Evolutionary conservation across 1,140 invertebrate genomes (phyloP), one percentile per base, ranked within the genome.

Genomic region (Eufriesea mexicana): DNA sequence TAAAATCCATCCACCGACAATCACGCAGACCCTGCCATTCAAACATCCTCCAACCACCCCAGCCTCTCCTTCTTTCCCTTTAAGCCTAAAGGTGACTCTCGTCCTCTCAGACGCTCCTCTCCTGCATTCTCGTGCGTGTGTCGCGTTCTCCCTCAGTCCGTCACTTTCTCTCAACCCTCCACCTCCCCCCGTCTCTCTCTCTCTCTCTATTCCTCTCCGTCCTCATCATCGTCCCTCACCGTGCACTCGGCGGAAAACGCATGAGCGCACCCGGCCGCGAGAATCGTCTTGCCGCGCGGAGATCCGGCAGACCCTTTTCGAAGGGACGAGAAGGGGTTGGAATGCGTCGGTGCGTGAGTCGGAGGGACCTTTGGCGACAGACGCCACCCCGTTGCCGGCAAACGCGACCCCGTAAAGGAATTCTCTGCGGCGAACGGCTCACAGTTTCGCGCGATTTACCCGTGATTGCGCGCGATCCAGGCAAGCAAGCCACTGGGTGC

Each of bases 271-370:
- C 74, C 57, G 64, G 61, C 83, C 76, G 61, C 83, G 83, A 78
- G 81, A 87, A 87, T 89, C 87, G 86, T 88, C 87, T 88, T 88
- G 84, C 73, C 59, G 80, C 79, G 81, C 83, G 76, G 73, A 83
- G 49, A 76, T 66, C 35, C 35, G 47, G 23, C 28, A 45, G 59
- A 67, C 81, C 80, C 73, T 83, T 86, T 64, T 45, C 71, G 16
- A 66, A 73, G 42, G 47, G 51, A 25, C 54, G 54, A 70, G 85
- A 86, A 87, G 85, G 85, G 85, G 86, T 72, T 62, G 72, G 77
- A 59, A 83, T 83, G 80, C 72, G 71, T 73, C 68, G 73, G 68
- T 79, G 80, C 82, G 72, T 80, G 78, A 74, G 86, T 2, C 75
- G 68, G 35, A 78, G 72, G 82, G 77, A 86, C 81, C 72, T 87